Percentiles rank a stretch among this genome's conserved stretches.
Conservation (phyloP, 2,113 vertebrate genomes). For the Pelvicachromis taeniatus region DNA sequence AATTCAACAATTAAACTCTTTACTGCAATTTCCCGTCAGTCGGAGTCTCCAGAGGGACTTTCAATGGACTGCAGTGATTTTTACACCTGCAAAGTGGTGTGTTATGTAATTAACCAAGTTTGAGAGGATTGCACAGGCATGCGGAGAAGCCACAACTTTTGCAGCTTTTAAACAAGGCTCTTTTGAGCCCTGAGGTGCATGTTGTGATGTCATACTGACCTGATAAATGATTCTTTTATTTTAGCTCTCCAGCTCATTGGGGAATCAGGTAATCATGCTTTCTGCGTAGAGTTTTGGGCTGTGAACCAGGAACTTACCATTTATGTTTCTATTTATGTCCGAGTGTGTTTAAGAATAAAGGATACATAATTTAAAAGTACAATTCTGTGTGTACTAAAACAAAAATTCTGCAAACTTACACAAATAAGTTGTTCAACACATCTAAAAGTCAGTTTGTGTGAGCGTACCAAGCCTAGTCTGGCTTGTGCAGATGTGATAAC, state of each 20-base stretch:
- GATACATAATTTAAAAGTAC: not conserved
- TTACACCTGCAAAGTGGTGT: constrained; percentile 52
- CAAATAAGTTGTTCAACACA: not conserved
- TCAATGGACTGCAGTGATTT: constrained; percentile 25
- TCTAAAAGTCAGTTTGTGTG: not conserved
- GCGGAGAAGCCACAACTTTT: not conserved
- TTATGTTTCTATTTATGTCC: not conserved
- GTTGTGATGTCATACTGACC: not conserved
- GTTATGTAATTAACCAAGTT: constrained; percentile 59
- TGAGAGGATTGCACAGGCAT: constrained; percentile 23
- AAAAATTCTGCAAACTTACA: not conserved
- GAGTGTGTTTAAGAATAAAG: not conserved
- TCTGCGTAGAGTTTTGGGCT: not conserved
- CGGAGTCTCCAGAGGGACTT: constrained; percentile 50
- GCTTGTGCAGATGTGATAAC: not conserved
- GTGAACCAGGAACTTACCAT: not conserved
- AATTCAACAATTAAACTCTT: constrained; percentile 67
- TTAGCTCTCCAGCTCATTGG: not conserved
- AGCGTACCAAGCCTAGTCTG: not conserved
- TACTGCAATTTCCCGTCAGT: constrained; percentile 56
- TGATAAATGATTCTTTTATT: not conserved
- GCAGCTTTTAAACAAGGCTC: not conserved
- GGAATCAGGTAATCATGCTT: not conserved
- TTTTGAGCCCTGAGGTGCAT: not conserved
- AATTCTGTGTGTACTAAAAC: rapidly evolving